Base-by-base conservation (phyloP, 2,888 invertebrate genomes). In the Idaea aversata region DNA sequence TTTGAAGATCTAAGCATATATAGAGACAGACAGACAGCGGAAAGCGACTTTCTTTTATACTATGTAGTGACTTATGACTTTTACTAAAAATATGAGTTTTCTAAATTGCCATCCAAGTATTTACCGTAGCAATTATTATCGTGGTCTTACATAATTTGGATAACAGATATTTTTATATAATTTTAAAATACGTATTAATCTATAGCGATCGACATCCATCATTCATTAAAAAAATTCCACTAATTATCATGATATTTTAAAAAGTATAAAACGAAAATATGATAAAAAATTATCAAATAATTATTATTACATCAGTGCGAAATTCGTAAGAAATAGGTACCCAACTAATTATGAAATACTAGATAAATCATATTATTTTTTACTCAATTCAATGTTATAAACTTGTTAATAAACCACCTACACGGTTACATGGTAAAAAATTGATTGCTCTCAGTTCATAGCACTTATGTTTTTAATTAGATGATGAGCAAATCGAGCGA, bases 401-500 rank as follows among this genome's bases (percentile, higher is more conserved):
- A 47, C 47, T 47, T 47, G 5, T 47, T 47, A 47, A 47, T 47
- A 47, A 13, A 47, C 47, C 10, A 47, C 47, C 47, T 47, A 47
- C 47, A 47, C 10, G 47, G 4, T 47, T n/a, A 47, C 47, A 47
- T 47, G 47, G 13, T 10, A 47, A 47, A 47, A 47, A 47, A 47
- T 47, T 38, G 38, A 38, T 38, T 38, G 10, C 38, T 7, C 47
- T 47, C 47, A 47, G 47, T 47, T 47, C 47, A 63, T 64, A 66
- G 65, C 69, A 68, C 66, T 65, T 67, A 63, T 63, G 66, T 13
- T 68, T 70, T 70, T 72, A 70, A 72, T 73, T 69, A 72, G 65
- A 65, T 63, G 63, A 69, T 64, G 65, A 67, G 59, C 63, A 59
- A 63, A 70, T 70, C 68, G 61, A 65, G 65, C 61, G 68, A 72